Evolutionary conservation across 2,113 vertebrate genomes (phyloP).

Genomic region (Micronycteris hirsuta): DNA sequence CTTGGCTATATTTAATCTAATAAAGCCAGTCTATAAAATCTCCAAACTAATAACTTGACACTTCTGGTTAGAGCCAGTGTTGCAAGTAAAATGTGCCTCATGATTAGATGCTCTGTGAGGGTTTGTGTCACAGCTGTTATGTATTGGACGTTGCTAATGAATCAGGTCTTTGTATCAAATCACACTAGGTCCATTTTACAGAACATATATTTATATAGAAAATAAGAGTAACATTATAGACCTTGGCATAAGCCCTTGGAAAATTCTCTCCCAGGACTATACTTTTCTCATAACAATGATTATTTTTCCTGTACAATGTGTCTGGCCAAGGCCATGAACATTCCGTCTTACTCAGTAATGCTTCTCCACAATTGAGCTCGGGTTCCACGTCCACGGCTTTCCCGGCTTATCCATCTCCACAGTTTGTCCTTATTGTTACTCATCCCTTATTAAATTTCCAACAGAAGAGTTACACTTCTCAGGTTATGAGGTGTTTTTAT

Average conservation of each 20-base stretch:
- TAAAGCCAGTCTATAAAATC: constrained; percentile 50
- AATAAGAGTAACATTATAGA: constrained; percentile 73
- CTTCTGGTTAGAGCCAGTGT: constrained; percentile 3
- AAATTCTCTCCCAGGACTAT: constrained; percentile 60
- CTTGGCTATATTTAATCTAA: not conserved
- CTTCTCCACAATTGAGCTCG: constrained; percentile 50
- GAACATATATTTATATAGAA: constrained; percentile 70
- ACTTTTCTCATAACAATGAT: constrained; percentile 63
- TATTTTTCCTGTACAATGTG: constrained; percentile 71
- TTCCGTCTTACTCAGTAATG: constrained; percentile 54
- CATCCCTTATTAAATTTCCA: constrained; percentile 52
- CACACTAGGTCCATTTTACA: constrained; percentile 36
- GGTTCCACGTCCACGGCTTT: constrained; percentile 44
- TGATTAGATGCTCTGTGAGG: not conserved
- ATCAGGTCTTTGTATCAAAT: constrained; percentile 36
- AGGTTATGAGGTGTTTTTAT: not conserved
- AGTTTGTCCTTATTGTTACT: not conserved
- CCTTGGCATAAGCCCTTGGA: constrained; percentile 74
- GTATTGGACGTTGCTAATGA: constrained; percentile 23
- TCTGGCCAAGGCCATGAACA: constrained; percentile 67
- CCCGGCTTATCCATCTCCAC: not conserved
- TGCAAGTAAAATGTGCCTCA: constrained; percentile 17
- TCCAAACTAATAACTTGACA: constrained; percentile 53
- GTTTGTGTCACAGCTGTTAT: not conserved
- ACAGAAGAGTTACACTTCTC: constrained; percentile 20